Percentiles rank a stretch among this genome's conserved stretches.
These are phyloP conservation scores for Lophochroa leadbeateri DNA, from an alignment of 2,113 vertebrate species.

Conservation along the genomic window DNA sequence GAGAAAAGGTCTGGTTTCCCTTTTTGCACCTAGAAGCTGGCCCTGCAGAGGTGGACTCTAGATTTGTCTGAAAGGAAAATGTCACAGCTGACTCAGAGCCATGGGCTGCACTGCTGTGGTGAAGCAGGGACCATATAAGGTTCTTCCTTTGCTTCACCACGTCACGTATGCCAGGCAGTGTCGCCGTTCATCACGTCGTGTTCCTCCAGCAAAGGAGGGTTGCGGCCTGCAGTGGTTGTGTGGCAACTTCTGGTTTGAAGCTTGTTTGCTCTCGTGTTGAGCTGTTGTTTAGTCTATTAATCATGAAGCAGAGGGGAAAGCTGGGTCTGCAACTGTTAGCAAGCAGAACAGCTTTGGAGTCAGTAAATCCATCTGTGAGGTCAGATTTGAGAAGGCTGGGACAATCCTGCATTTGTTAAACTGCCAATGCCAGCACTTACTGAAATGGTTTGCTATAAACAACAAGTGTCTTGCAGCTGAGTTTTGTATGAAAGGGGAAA, in stretches of 20 bases:
- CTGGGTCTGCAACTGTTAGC: background rate
- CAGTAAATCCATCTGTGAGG: background rate
- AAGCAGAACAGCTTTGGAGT: background rate
- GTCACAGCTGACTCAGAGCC: background rate
- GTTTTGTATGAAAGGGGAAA: background rate
- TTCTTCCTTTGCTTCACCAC: background rate
- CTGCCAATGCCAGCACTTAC: background rate
- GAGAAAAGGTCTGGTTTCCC: background rate
- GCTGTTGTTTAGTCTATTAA: background rate
- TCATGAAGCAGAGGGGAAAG: background rate
- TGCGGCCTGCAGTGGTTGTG: background rate
- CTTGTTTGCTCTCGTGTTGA: background rate
- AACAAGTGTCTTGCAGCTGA: background rate
- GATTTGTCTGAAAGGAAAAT: background rate
- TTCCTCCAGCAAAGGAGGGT: background rate
- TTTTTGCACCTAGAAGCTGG: background rate
- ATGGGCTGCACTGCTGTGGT: background rate
- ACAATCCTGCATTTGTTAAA: background rate
- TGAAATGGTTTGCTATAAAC: background rate
- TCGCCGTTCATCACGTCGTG: rapidly evolving
- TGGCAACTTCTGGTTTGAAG: background rate
- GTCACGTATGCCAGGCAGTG: background rate
- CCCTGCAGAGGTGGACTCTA: background rate
- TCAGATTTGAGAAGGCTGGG: background rate
- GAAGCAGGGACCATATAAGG: background rate